Conservation (phyloP, 2,797 vertebrate genomes). For the Austrolebias charrua region DNA sequence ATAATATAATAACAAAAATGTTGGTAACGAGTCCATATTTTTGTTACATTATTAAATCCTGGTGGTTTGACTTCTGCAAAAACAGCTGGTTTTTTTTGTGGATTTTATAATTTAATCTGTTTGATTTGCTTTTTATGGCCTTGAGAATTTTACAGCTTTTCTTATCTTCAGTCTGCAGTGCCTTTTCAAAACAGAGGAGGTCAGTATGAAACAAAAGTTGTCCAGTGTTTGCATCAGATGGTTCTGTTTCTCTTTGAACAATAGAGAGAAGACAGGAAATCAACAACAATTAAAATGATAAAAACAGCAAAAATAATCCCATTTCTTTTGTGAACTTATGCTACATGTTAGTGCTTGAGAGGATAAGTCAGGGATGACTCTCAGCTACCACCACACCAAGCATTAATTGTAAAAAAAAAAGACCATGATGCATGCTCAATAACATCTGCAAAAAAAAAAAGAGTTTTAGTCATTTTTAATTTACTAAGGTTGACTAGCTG, state of each 20-base stretch:
- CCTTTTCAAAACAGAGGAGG: constrained; percentile 55
- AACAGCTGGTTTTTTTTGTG: neutral
- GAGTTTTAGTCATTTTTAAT: too few relatives aligned
- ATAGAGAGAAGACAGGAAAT: neutral
- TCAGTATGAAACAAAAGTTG: constrained; percentile 34
- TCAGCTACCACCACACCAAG: too few relatives aligned
- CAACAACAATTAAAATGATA: neutral
- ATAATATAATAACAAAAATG: too few relatives aligned
- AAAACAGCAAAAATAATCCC: neutral
- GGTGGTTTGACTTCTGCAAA: neutral
- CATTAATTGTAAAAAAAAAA: too few relatives aligned
- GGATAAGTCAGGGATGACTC: too few relatives aligned
- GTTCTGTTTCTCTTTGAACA: neutral
- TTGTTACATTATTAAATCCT: neutral
- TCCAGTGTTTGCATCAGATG: constrained; percentile 17
- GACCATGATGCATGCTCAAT: too few relatives aligned
- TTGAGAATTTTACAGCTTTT: neutral
- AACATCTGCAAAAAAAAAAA: too few relatives aligned
- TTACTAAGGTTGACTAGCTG: too few relatives aligned
- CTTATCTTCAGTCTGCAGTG: constrained; percentile 28
- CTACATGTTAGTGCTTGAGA: too few relatives aligned
- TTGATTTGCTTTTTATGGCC: neutral
- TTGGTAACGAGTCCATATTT: neutral
- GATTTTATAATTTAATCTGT: neutral
- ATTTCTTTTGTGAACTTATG: too few relatives aligned